Evolutionary conservation across 2,113 vertebrate species (phyloP).

Genomic region (Grammomys surdaster): DNA sequence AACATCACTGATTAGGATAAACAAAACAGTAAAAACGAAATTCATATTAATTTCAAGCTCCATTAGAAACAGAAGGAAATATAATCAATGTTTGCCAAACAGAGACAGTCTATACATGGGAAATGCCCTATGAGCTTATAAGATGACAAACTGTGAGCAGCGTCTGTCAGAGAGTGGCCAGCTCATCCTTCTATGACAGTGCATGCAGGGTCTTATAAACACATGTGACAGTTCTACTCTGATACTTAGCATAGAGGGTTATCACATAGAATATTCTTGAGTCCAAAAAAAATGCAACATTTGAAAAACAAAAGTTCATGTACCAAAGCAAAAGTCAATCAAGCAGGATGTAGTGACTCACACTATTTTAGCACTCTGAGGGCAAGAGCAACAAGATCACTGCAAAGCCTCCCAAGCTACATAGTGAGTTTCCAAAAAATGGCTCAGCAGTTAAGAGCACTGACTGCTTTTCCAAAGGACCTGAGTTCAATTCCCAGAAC

Average conservation of each 20-base stretch:
- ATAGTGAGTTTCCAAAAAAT: neutral
- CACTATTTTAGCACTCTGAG: neutral
- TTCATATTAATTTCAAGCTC: conserved; percentile 85
- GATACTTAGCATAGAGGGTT: neutral
- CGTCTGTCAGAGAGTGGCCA: conserved; percentile 79
- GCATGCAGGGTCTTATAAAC: conserved; percentile 61
- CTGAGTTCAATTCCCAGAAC: too few species aligned
- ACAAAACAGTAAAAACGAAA: conserved; percentile 82
- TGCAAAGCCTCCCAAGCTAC: neutral
- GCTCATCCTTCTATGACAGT: conserved; percentile 80
- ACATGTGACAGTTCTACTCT: conserved; percentile 44
- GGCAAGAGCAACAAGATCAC: neutral
- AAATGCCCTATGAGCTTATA: conserved; percentile 73
- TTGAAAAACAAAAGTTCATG: conserved; percentile 48
- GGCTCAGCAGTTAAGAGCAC: too few species aligned
- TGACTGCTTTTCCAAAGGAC: too few species aligned
- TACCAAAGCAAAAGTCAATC: conserved; percentile 35
- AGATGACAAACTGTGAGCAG: conserved; percentile 72
- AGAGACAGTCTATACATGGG: conserved; percentile 71
- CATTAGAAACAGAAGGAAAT: conserved; percentile 84
- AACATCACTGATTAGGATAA: conserved; percentile 80
- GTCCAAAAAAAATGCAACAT: conserved; percentile 3
- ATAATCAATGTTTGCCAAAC: conserved; percentile 83
- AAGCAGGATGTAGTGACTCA: neutral
- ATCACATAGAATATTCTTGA: neutral